Percentiles rank a stretch among this genome's conserved stretches.
Conservation (phyloP, 2,113 vertebrate species). For the Ascaphus truei region DNA sequence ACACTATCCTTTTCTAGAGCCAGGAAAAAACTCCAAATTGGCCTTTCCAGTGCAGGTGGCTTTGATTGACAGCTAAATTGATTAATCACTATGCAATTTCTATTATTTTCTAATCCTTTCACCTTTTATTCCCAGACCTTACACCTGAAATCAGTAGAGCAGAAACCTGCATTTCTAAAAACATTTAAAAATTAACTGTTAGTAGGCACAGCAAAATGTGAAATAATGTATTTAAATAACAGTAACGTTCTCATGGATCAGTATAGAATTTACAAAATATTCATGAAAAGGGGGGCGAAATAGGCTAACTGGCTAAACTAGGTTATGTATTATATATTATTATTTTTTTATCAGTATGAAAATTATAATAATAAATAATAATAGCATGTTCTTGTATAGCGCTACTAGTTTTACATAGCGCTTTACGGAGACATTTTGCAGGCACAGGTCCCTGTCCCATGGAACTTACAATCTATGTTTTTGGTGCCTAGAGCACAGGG, state of each 20-base stretch:
- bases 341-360: too few species aligned
- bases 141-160: slow-evolving; percentile 36
- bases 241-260: slow-evolving; percentile 13
- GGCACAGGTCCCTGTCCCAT: too few species aligned
- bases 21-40: slow-evolving; percentile 28
- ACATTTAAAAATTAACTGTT: slow-evolving; percentile 7
- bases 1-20: slow-evolving; percentile 2
- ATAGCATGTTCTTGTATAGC: too few species aligned
- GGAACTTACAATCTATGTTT: too few species aligned
- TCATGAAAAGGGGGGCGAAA: too few species aligned
- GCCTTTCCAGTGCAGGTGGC: slow-evolving; percentile 29
- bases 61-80: slow-evolving; percentile 36
- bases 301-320: too few species aligned
- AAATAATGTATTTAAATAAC: slow-evolving; percentile 16
- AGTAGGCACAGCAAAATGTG: background rate
- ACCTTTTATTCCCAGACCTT: slow-evolving; percentile 34
- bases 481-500: too few species aligned
- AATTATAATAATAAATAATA: too few species aligned
- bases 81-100: slow-evolving; percentile 38
- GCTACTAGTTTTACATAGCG: too few species aligned
- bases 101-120: slow-evolving; percentile 37
- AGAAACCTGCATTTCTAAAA: slow-evolving; percentile 16
- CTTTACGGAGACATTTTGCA: too few species aligned
- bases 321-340: too few species aligned
- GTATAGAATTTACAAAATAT: too few species aligned